phyloP scores from a whole-genome alignment of 2,113 vertebrate genomes.

The Osmerus mordax region DNA sequence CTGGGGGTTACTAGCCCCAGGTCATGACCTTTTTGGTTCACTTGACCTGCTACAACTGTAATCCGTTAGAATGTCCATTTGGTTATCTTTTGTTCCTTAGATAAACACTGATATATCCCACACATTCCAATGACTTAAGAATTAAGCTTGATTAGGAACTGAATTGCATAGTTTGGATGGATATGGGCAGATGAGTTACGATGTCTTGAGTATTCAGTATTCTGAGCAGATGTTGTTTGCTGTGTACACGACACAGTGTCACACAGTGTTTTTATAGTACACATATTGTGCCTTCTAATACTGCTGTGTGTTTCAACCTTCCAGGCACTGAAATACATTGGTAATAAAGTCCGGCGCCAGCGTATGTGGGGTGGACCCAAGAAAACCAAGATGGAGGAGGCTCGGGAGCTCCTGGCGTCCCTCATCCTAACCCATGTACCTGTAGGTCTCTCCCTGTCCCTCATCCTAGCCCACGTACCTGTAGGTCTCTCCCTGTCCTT shows the following conservation, averaged over 20 bases:
- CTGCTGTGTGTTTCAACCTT: constrained; percentile 24
- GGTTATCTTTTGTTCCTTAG: not conserved
- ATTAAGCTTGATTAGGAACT: not conserved
- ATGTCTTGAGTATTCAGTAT: too few species aligned
- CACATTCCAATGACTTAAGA: constrained; percentile 1
- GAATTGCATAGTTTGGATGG: too few species aligned
- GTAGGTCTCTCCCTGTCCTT: not conserved
- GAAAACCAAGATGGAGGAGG: constrained; percentile 98
- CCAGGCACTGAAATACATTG: constrained; percentile 92
- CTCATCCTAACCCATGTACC: constrained; percentile 94
- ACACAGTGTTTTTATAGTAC: not conserved
- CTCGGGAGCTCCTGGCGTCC: constrained; percentile 90
- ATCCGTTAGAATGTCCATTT: constrained; percentile 2
- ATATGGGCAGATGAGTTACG: too few species aligned
- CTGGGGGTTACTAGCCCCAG: not conserved
- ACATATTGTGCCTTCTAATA: not conserved
- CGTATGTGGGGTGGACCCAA: constrained; percentile 98
- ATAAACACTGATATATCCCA: constrained; percentile 1
- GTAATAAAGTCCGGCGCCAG: constrained; percentile 95
- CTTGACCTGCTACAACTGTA: constrained; percentile 28
- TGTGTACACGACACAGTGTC: too few species aligned
- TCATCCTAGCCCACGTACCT: not conserved
- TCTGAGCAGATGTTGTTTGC: too few species aligned
- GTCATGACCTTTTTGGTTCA: constrained; percentile 19
- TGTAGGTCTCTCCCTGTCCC: constrained; percentile 53